Evolutionary conservation across 2,113 vertebrate species (phyloP).

Genomic region (Gallinago jamesoni): DNA sequence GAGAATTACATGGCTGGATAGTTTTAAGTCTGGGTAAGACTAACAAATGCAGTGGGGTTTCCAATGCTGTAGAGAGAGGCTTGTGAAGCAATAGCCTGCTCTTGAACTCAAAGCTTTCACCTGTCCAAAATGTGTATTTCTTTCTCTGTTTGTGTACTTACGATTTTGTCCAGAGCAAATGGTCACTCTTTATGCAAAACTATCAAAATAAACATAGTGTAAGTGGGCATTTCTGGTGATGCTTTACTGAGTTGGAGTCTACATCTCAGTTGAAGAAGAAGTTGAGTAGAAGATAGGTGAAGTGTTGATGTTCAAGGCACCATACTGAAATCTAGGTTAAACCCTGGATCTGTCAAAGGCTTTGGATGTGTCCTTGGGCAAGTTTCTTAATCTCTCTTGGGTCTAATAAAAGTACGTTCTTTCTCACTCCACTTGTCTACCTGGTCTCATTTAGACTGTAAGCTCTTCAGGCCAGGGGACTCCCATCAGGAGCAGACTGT

Average conservation of each 20-base stretch:
- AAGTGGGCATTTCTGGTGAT: background rate
- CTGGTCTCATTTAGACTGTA: slow-evolving; percentile 22
- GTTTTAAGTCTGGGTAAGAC: background rate
- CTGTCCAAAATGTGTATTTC: background rate
- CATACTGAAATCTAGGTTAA: slow-evolving; percentile 24
- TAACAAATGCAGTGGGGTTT: background rate
- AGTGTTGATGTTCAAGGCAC: background rate
- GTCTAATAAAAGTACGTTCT: slow-evolving; percentile 5
- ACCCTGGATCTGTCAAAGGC: background rate
- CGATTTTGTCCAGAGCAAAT: background rate
- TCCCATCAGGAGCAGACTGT: slow-evolving; percentile 9
- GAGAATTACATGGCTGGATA: background rate
- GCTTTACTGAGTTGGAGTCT: background rate
- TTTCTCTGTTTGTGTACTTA: background rate
- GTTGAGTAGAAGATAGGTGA: background rate
- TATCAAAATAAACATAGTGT: background rate
- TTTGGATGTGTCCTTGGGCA: slow-evolving; percentile 14
- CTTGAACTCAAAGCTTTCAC: background rate
- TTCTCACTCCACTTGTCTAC: slow-evolving; percentile 43
- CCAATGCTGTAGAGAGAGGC: background rate
- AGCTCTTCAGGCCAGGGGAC: background rate
- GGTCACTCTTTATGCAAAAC: background rate
- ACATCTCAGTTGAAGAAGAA: background rate
- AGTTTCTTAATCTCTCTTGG: background rate
- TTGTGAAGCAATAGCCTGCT: background rate